phyloP scores from a whole-genome alignment of 2,888 invertebrate species.

The Alentia gelatinosa region DNA sequence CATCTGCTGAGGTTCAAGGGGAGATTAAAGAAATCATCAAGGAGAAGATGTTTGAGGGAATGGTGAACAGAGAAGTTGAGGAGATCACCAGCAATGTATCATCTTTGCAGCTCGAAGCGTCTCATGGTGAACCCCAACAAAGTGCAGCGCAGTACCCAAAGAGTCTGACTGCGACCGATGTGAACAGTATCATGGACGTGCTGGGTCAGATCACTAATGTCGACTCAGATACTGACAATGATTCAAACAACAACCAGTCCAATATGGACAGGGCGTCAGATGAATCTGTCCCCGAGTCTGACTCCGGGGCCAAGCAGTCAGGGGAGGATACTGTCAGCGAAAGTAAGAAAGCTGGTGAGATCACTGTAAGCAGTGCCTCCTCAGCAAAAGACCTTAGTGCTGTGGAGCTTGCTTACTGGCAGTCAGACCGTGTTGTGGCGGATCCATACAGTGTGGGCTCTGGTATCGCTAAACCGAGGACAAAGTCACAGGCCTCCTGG shows the following conservation, averaged over 20 bases:
- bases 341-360: not conserved
- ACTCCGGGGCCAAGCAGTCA: not conserved
- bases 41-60: constrained; percentile 40
- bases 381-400: not conserved
- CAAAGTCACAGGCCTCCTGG: not conserved
- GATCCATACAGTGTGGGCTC: not conserved
- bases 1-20: not conserved
- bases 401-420: not conserved
- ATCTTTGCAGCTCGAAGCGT: not conserved
- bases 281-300: not conserved
- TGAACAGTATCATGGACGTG: constrained; percentile 22
- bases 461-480: not conserved
- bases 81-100: constrained; percentile 26
- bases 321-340: not conserved
- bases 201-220: constrained; percentile 6
- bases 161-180: constrained; percentile 1
- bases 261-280: not conserved
- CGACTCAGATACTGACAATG: not conserved
- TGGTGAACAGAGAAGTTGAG: constrained; percentile 44
- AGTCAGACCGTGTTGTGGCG: not conserved
- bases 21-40: constrained; percentile 45
- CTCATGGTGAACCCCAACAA: not conserved
- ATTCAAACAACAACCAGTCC: not conserved
- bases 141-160: not conserved
- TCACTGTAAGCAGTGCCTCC: not conserved